phyloP scores from a whole-genome alignment of 2,797 vertebrate genomes.

The Phataginus tetradactyla region DNA sequence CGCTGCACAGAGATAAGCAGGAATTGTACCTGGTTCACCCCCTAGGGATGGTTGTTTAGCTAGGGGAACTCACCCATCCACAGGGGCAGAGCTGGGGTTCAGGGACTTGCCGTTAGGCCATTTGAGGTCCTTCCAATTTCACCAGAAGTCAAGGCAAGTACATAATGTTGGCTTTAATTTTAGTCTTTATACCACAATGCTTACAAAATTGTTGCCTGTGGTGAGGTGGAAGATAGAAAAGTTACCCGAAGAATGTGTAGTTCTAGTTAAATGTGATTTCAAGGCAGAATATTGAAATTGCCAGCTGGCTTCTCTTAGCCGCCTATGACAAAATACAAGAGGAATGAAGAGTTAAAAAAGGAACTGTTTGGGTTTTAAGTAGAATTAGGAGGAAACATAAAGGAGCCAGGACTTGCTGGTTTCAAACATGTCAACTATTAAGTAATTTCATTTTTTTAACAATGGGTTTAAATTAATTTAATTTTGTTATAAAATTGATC shows the following conservation, averaged over 20 bases:
- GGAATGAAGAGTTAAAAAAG: background rate
- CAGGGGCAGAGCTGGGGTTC: background rate
- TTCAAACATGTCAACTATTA: background rate
- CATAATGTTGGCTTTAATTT: background rate
- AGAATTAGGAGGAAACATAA: background rate
- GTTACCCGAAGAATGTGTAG: accelerated
- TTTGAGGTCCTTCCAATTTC: background rate
- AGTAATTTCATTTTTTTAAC: background rate
- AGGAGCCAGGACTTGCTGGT: background rate
- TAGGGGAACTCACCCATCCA: background rate
- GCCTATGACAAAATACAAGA: background rate
- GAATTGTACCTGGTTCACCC: too few species aligned
- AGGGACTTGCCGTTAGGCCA: background rate
- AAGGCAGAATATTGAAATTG: background rate
- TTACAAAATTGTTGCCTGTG: background rate
- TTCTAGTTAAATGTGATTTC: background rate
- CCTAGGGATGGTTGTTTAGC: background rate
- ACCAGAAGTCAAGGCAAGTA: background rate
- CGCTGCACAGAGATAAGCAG: accelerated
- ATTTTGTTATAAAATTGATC: background rate
- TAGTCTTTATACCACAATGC: background rate
- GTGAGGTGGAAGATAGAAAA: background rate
- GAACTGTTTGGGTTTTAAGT: background rate
- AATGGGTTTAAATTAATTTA: background rate
- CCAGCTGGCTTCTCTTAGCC: background rate